These are phyloP conservation scores for Lacanobia oleracea DNA, from an alignment of 2,888 invertebrate genomes.

Conservation along the genomic window DNA sequence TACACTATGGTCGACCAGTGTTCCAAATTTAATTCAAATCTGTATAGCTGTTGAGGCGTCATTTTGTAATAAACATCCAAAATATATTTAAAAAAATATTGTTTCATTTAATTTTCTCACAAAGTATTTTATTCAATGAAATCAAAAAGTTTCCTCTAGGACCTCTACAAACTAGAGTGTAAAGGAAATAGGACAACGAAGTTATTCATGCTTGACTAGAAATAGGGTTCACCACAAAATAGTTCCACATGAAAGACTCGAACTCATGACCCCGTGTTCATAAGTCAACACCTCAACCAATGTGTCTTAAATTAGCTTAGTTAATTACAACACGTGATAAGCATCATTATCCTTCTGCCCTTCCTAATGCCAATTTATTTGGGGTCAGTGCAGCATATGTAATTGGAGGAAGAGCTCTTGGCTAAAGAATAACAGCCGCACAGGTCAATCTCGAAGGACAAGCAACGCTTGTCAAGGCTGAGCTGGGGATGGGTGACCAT, in stretches of 20 bases:
- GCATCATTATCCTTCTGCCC: neutral
- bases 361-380: neutral
- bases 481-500: too few relatives aligned
- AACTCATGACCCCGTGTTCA: constrained; percentile 10
- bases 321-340: constrained; percentile 25
- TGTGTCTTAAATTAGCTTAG: constrained; percentile 11
- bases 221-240: constrained; percentile 27
- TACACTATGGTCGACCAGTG: neutral
- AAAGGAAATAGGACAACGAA: constrained; percentile 17
- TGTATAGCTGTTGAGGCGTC: neutral
- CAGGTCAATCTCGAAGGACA: too few relatives aligned
- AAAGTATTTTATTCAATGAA: neutral
- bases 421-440: too few relatives aligned
- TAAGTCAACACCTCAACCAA: constrained; percentile 32
- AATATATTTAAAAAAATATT: too few relatives aligned
- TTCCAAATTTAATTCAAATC: neutral
- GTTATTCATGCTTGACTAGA: constrained; percentile 28
- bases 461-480: too few relatives aligned
- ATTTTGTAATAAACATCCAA: neutral
- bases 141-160: neutral
- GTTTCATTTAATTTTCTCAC: neutral
- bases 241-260: constrained; percentile 21
- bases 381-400: too few relatives aligned
- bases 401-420: too few relatives aligned
- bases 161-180: neutral